Evolutionary conservation across 1,140 invertebrate genomes (phyloP).

Genomic region (Mesaphorura yosii): DNA sequence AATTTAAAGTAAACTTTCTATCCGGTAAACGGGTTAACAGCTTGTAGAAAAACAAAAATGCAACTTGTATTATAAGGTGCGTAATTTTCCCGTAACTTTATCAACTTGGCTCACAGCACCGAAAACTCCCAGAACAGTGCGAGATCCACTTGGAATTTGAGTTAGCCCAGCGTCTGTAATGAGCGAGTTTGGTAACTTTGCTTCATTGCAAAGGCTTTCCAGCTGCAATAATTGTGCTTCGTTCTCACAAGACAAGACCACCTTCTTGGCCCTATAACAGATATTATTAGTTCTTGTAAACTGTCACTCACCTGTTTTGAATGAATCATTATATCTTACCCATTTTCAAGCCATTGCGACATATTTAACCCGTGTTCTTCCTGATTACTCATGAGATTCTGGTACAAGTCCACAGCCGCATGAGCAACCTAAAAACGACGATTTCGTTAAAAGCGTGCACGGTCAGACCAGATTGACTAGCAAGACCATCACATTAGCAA

Average conservation of each 20-base stretch:
- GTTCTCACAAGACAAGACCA: constrained; percentile 23
- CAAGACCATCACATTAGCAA: not conserved
- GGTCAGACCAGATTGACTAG: not conserved
- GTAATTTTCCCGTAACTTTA: constrained; percentile 26
- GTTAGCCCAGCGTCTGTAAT: constrained; percentile 27
- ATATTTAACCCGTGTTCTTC: constrained; percentile 25
- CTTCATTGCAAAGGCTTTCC: constrained; percentile 10
- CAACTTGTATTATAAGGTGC: constrained; percentile 23
- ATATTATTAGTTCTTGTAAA: not conserved
- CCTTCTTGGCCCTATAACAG: constrained; percentile 22
- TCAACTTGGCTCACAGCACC: constrained; percentile 25
- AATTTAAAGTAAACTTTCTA: too few species aligned
- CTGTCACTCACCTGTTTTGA: not conserved
- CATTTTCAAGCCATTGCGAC: constrained; percentile 30
- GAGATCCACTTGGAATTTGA: constrained; percentile 30
- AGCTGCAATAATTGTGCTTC: constrained; percentile 18
- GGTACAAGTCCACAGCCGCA: constrained; percentile 23
- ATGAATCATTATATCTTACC: constrained; percentile 17
- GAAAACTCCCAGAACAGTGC: constrained; percentile 29
- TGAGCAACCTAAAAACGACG: constrained; percentile 20
- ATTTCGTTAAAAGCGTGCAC: not conserved
- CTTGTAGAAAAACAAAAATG: too few species aligned
- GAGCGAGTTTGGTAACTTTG: constrained; percentile 11
- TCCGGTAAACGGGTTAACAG: too few species aligned
- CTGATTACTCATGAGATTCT: constrained; percentile 23